A percentile compares a stretch with the other conserved stretches of the same genome.
Conservation (phyloP, 1,140 invertebrate genomes). For the Drosophila lowei region DNA sequence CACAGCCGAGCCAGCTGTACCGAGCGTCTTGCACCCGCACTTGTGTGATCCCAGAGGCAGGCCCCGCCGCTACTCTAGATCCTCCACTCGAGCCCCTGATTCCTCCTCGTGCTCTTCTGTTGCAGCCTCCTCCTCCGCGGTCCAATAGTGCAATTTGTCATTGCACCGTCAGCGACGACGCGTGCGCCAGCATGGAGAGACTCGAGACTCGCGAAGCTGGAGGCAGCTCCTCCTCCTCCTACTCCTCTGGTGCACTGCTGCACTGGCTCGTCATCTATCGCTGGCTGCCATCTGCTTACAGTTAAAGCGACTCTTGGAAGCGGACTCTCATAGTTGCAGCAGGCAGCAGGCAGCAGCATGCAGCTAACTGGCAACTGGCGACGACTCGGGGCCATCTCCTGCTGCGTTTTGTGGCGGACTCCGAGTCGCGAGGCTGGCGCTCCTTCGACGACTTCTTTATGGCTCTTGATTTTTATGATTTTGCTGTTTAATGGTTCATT, state of each 20-base stretch:
- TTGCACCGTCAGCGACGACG: slow-evolving; percentile 69
- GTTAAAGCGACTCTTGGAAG: slow-evolving; percentile 58
- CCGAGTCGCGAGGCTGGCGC: slow-evolving; percentile 42
- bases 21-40: slow-evolving; percentile 52
- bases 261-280: slow-evolving; percentile 61
- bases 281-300: slow-evolving; percentile 71
- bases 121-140: neutral
- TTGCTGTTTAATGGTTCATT: slow-evolving; percentile 81
- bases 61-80: neutral
- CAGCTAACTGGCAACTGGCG: slow-evolving; percentile 13
- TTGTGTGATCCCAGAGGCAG: slow-evolving; percentile 10
- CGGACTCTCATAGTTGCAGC: neutral
- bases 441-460: slow-evolving; percentile 80
- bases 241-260: slow-evolving; percentile 2
- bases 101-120: neutral
- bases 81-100: neutral
- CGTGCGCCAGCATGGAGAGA: slow-evolving; percentile 65
- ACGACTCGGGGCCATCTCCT: slow-evolving; percentile 36
- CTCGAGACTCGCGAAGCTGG: slow-evolving; percentile 20
- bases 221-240: slow-evolving; percentile 14
- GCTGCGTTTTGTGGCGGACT: slow-evolving; percentile 32
- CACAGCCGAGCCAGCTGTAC: slow-evolving; percentile 33
- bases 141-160: slow-evolving; percentile 68
- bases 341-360: slow-evolving; percentile 14
- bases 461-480: slow-evolving; percentile 82